Conservation (phyloP, 2,888 invertebrate genomes). For the Scaptodrosophila latifasciaeformis region DNA sequence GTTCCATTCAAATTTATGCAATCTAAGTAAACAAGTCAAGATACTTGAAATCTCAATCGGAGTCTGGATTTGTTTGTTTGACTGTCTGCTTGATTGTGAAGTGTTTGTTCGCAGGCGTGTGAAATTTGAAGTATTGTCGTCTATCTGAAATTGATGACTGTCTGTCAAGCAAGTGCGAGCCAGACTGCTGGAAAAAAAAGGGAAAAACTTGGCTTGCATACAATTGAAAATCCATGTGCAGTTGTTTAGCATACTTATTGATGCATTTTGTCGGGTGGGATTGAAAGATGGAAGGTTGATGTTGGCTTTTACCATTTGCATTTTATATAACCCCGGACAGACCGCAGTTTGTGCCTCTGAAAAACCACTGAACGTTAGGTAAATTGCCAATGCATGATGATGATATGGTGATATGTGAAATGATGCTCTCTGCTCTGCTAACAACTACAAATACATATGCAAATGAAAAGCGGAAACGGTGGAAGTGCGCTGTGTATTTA, state of each 20-base stretch:
- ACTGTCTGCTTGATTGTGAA: slow-evolving; percentile 12
- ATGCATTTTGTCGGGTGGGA: slow-evolving; percentile 43
- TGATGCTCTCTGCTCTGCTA: no score
- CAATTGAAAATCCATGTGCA: no score
- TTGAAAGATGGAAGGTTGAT: no score
- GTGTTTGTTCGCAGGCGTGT: not conserved
- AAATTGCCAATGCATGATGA: slow-evolving; percentile 32
- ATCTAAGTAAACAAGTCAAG: no score
- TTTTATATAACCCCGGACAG: no score
- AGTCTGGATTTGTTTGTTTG: not conserved
- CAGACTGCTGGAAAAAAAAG: not conserved
- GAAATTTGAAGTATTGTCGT: no score
- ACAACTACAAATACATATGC: slow-evolving; percentile 30
- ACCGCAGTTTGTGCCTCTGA: slow-evolving; percentile 1
- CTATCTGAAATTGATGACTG: slow-evolving; percentile 49
- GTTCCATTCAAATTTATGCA: no score
- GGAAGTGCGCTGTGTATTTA: slow-evolving; percentile 10
- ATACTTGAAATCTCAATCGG: no score
- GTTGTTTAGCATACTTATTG: slow-evolving; percentile 64
- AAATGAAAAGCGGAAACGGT: slow-evolving; percentile 54
- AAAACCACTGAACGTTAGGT: not conserved
- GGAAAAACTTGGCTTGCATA: not conserved
- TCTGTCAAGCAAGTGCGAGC: slow-evolving; percentile 12
- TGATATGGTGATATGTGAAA: no score
- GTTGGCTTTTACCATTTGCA: slow-evolving; percentile 6